A percentile compares a stretch with the other conserved stretches of the same genome.
phyloP scores from a whole-genome alignment of 2,797 vertebrate species.

The Falco berigora region DNA sequence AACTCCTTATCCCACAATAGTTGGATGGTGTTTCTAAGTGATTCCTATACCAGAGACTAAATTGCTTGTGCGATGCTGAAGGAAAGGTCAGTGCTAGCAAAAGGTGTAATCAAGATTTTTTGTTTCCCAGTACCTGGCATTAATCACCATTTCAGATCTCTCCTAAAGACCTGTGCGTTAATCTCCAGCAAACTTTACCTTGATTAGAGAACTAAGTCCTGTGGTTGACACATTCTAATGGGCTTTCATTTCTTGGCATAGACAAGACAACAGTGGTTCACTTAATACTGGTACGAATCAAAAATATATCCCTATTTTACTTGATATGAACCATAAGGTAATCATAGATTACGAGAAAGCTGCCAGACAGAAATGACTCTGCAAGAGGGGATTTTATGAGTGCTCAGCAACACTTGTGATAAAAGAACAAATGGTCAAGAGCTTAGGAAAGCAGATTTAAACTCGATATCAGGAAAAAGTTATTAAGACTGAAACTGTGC shows the following conservation, averaged over 20 bases:
- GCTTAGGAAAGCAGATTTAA: not conserved
- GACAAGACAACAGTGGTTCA: not conserved
- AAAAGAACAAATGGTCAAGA: not conserved
- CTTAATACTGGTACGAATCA: not conserved
- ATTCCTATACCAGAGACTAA: not conserved
- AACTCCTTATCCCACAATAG: not conserved
- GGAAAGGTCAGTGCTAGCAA: not conserved
- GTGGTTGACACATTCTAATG: not conserved
- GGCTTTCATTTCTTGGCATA: not conserved
- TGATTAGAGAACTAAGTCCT: not conserved
- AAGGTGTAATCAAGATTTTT: not conserved
- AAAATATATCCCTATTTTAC: not conserved
- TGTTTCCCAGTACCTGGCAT: not conserved
- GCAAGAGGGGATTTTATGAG: not conserved
- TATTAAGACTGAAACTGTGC: not conserved
- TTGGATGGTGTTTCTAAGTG: not conserved
- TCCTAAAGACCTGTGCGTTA: not conserved
- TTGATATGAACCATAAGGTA: not conserved
- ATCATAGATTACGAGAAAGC: not conserved
- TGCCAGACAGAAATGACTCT: not conserved
- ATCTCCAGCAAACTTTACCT: not conserved
- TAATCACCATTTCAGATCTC: not conserved
- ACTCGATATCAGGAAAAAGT: not conserved
- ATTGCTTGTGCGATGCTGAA: not conserved
- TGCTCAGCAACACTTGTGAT: not conserved